phyloP scores from a whole-genome alignment of 2,888 invertebrate species.

The Standfussiana lucernea region DNA sequence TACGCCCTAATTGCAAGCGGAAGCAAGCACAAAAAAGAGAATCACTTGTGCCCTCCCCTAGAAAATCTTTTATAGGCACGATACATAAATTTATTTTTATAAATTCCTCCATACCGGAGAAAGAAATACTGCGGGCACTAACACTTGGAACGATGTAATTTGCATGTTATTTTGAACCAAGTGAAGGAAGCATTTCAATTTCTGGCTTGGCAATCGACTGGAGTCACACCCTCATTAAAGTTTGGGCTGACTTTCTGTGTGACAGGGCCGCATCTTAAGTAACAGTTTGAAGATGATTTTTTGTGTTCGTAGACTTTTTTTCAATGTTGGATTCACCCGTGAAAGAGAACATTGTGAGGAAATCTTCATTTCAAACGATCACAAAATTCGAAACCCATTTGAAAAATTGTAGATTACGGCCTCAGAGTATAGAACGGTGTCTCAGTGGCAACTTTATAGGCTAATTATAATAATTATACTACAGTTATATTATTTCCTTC shows the following conservation, averaged over 20 bases:
- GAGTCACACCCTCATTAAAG: conserved; percentile 74
- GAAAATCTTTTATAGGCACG: conserved; percentile 25
- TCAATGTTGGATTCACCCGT: background rate
- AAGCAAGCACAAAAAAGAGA: conserved; percentile 26
- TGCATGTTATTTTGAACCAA: conserved; percentile 77
- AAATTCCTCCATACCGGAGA: conserved; percentile 35
- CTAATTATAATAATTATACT: background rate
- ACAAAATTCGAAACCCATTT: background rate
- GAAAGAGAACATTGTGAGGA: background rate
- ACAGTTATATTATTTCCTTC: background rate
- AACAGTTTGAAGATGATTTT: background rate
- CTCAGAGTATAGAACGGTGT: background rate
- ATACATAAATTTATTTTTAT: conserved; percentile 46
- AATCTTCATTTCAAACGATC: background rate
- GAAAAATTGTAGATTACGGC: background rate
- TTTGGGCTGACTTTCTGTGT: conserved; percentile 62
- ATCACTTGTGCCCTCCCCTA: conserved; percentile 12
- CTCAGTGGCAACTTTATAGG: background rate
- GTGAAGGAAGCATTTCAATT: conserved; percentile 74
- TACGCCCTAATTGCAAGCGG: background rate
- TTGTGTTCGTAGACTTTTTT: background rate
- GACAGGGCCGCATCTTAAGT: conserved; percentile 47
- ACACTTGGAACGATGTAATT: conserved; percentile 71
- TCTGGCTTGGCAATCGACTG: conserved; percentile 70
- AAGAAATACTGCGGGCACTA: conserved; percentile 35